Evolutionary conservation across 2,113 vertebrate genomes (phyloP).

Genomic region (Macquaria ambigua): DNA sequence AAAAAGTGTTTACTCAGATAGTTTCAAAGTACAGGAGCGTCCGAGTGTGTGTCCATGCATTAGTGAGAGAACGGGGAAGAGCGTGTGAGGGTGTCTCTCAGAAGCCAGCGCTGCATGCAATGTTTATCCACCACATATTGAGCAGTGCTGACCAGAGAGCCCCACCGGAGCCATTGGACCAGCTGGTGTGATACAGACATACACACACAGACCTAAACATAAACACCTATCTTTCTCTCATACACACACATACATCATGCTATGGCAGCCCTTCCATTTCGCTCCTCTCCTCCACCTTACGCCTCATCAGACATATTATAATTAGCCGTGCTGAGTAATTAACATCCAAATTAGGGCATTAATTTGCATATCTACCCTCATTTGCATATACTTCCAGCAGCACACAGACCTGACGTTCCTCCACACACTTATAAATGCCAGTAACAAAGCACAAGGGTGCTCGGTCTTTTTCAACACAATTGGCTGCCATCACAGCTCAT

Average conservation of each 20-base stretch:
- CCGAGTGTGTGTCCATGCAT: slow-evolving; percentile 20
- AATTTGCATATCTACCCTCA: slow-evolving; percentile 74
- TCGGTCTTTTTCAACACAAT: not conserved
- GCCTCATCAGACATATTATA: slow-evolving; percentile 81
- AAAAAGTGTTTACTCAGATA: slow-evolving; percentile 7
- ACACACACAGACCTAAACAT: slow-evolving; percentile 53
- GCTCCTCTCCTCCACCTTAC: slow-evolving; percentile 68
- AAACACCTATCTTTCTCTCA: slow-evolving; percentile 32
- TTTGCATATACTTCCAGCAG: slow-evolving; percentile 66
- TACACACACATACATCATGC: slow-evolving; percentile 54
- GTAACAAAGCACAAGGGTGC: slow-evolving; percentile 21
- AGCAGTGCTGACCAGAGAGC: slow-evolving; percentile 76
- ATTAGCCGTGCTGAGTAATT: slow-evolving; percentile 83
- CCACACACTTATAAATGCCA: slow-evolving; percentile 26
- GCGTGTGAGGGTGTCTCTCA: slow-evolving; percentile 33
- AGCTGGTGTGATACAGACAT: slow-evolving; percentile 73
- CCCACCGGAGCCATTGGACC: slow-evolving; percentile 73
- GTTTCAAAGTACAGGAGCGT: slow-evolving; percentile 11
- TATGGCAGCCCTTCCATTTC: slow-evolving; percentile 51
- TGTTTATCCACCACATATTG: slow-evolving; percentile 82
- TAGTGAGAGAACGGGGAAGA: slow-evolving; percentile 23
- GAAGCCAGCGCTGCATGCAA: slow-evolving; percentile 67
- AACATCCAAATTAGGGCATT: slow-evolving; percentile 78
- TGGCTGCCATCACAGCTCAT: not conserved
- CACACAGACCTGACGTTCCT: slow-evolving; percentile 53